A percentile compares a stretch with the other conserved stretches of the same genome.
phyloP scores from a whole-genome alignment of 2,888 invertebrate genomes.

The Cataglyphis cursor region DNA sequence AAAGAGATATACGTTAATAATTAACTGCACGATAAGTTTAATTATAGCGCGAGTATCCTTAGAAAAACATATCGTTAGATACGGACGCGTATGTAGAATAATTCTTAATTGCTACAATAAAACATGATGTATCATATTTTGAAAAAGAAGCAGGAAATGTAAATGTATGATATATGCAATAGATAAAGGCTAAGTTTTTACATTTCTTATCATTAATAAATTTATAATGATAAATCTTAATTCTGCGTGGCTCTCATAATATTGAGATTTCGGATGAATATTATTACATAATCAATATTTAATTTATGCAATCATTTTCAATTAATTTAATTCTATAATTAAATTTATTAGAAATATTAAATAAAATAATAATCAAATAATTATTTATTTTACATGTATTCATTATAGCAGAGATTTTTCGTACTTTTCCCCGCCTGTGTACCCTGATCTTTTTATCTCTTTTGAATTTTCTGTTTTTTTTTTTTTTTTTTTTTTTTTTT shows the following conservation, averaged over 20 bases:
- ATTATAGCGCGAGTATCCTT: not conserved
- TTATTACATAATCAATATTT: slow-evolving; percentile 11
- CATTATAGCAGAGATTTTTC: slow-evolving; percentile 7
- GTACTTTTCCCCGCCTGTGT: not conserved
- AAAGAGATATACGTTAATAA: not conserved
- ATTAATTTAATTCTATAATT: slow-evolving; percentile 26
- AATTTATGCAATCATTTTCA: slow-evolving; percentile 17
- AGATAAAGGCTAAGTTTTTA: not conserved
- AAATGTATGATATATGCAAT: not conserved
- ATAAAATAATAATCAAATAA: slow-evolving; percentile 20
- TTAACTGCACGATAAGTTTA: slow-evolving; percentile 18
- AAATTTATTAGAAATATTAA: slow-evolving; percentile 17
- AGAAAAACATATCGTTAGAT: not conserved
- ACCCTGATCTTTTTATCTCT: not conserved
- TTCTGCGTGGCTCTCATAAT: not conserved
- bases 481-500: slow-evolving; percentile 14
- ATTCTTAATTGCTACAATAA: not conserved
- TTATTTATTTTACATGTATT: slow-evolving; percentile 4
- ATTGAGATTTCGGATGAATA: not conserved
- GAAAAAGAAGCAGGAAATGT: slow-evolving; percentile 1
- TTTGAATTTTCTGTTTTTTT: slow-evolving; percentile 26
- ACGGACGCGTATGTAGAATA: not conserved
- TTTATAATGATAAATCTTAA: not conserved
- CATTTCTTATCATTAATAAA: not conserved
- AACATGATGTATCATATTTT: not conserved